Evolutionary conservation across 2,888 invertebrate species (phyloP).

Genomic region (Diaperis boleti): DNA sequence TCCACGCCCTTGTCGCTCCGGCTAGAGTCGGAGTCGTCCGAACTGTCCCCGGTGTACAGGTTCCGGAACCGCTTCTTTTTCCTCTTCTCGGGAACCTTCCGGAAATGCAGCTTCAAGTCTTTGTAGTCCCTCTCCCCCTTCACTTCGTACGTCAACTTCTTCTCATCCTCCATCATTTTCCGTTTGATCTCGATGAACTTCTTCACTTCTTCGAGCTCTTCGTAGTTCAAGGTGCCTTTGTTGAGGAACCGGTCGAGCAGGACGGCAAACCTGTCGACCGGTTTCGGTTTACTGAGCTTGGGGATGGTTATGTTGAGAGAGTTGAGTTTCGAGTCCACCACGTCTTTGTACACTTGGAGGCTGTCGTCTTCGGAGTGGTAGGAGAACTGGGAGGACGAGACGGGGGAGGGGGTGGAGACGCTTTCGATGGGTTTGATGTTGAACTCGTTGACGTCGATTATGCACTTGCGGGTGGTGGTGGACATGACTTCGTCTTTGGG

Average conservation of each 20-base stretch:
- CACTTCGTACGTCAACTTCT: constrained; percentile 45
- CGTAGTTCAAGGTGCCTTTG: constrained; percentile 52
- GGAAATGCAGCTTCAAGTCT: constrained; percentile 51
- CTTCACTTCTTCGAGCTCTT: constrained; percentile 55
- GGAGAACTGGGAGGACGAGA: constrained; percentile 32
- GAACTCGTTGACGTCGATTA: constrained; percentile 53
- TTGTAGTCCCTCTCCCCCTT: constrained; percentile 33
- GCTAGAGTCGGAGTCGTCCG: constrained; percentile 45
- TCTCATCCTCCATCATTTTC: constrained; percentile 34
- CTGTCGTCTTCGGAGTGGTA: constrained; percentile 48
- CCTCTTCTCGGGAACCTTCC: constrained; percentile 49
- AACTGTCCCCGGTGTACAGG: constrained; percentile 45
- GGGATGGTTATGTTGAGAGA: constrained; percentile 58
- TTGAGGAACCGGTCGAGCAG: constrained; percentile 51
- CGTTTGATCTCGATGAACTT: constrained; percentile 57
- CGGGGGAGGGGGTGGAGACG: constrained; percentile 27
- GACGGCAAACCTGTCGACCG: constrained; percentile 23
- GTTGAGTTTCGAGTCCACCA: constrained; percentile 57
- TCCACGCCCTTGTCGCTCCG: constrained; percentile 43
- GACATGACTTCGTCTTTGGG: constrained; percentile 42
- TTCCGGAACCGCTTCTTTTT: constrained; percentile 52
- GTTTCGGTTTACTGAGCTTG: constrained; percentile 44
- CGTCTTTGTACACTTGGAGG: constrained; percentile 56
- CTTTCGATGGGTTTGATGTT: constrained; percentile 41
- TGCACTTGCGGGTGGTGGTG: constrained; percentile 46